Evolutionary conservation across 2,888 invertebrate species (phyloP).

Genomic region (Drosophila multiciliata): DNA sequence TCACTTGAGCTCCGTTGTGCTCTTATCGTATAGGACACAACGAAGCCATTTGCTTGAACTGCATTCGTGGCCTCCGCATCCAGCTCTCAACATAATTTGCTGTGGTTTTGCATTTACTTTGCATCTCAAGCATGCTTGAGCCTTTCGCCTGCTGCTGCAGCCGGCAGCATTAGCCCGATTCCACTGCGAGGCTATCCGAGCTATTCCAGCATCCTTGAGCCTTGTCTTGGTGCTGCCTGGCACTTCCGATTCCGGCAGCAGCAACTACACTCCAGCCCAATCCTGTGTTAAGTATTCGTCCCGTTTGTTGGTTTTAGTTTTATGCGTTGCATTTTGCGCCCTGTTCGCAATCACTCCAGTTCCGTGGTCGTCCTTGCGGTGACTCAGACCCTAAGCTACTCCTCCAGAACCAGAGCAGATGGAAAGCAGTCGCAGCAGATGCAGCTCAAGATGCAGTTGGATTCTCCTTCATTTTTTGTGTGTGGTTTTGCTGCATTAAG

Average conservation of each 20-base stretch:
- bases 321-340: slow-evolving; percentile 62
- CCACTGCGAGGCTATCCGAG: slow-evolving; percentile 17
- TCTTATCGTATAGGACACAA: slow-evolving; percentile 39
- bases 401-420: background rate
- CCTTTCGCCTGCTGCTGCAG: slow-evolving; percentile 37
- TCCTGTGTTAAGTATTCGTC: slow-evolving; percentile 26
- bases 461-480: slow-evolving; percentile 11
- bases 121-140: slow-evolving; percentile 73
- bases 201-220: slow-evolving; percentile 29
- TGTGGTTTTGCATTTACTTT: slow-evolving; percentile 81
- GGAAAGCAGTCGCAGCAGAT: slow-evolving; percentile 12
- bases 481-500: slow-evolving; percentile 19
- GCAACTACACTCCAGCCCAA: slow-evolving; percentile 21
- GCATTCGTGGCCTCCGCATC: slow-evolving; percentile 37
- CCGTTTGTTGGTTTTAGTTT: slow-evolving; percentile 68
- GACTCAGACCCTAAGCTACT: slow-evolving; percentile 31
- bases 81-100: slow-evolving; percentile 75
- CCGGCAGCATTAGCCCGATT: slow-evolving; percentile 51
- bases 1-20: slow-evolving; percentile 68
- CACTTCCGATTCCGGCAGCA: slow-evolving; percentile 68
- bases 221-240: slow-evolving; percentile 52
- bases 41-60: slow-evolving; percentile 48
- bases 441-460: slow-evolving; percentile 33
- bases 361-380: slow-evolving; percentile 65
- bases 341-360: slow-evolving; percentile 70